Evolutionary conservation across 2,888 invertebrate genomes (phyloP).

Genomic region (Schizaphis graminum): DNA sequence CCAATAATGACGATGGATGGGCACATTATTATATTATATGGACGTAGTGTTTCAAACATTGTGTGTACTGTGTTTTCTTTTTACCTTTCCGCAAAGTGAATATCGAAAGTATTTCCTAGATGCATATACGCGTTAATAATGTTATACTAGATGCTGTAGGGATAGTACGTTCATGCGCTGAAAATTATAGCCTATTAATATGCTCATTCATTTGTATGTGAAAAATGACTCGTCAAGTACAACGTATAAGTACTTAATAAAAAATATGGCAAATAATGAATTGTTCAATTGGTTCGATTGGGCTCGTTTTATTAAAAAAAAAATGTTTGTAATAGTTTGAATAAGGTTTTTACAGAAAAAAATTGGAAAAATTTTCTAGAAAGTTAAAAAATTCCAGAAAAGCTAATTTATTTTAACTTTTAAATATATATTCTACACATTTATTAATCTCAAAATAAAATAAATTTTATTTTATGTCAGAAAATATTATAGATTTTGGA

Average conservation of each 20-base stretch:
- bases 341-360: no score
- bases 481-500: no score
- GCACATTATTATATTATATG: background rate
- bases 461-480: no score
- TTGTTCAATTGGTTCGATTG: no score
- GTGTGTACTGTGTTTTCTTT: slow-evolving; percentile 34
- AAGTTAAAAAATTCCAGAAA: no score
- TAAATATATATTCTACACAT: no score
- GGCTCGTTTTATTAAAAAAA: no score
- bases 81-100: background rate
- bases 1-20: slow-evolving; percentile 10
- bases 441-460: no score
- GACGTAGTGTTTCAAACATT: no score
- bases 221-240: background rate
- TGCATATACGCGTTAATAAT: background rate
- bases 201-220: background rate
- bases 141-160: background rate
- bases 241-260: background rate
- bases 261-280: background rate
- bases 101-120: slow-evolving; percentile 30
- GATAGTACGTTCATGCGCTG: background rate
- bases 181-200: background rate
- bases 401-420: no score
- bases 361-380: no score
- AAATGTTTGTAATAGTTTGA: no score